Percentiles rank a stretch among this genome's conserved stretches.
Conservation (phyloP, 1,140 invertebrate species). For the Drosophila nannoptera region DNA sequence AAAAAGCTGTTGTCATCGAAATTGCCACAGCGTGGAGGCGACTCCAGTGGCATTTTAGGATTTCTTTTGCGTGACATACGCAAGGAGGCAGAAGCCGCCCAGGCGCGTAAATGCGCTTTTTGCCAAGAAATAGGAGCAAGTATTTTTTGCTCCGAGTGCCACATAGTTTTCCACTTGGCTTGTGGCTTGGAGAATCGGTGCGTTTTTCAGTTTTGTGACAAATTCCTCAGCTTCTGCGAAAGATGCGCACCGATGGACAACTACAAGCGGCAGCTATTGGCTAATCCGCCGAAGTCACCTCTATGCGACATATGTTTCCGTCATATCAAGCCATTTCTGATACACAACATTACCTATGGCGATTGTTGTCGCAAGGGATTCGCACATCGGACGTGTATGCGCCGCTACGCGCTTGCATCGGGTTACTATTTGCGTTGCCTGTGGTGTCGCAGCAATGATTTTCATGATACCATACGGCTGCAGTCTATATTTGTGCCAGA, state of each 20-base stretch:
- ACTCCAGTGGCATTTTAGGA: slow-evolving; percentile 60
- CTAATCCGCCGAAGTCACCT: slow-evolving; percentile 6
- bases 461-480: slow-evolving; percentile 45
- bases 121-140: slow-evolving; percentile 43
- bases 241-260: slow-evolving; percentile 46
- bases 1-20: slow-evolving; percentile 60
- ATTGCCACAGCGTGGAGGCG: slow-evolving; percentile 55
- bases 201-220: slow-evolving; percentile 35
- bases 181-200: slow-evolving; percentile 41
- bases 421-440: slow-evolving; percentile 71
- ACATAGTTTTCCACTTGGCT: slow-evolving; percentile 43
- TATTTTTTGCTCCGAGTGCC: slow-evolving; percentile 50
- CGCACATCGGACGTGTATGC: slow-evolving; percentile 56
- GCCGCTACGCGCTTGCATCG: slow-evolving; percentile 51
- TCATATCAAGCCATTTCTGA: slow-evolving; percentile 9
- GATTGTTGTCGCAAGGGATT: slow-evolving; percentile 67
- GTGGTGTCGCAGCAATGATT: slow-evolving; percentile 57
- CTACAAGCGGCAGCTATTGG: slow-evolving; percentile 24
- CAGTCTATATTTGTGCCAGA: slow-evolving; percentile 68
- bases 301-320: slow-evolving; percentile 55
- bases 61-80: slow-evolving; percentile 66
- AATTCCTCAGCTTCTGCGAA: slow-evolving; percentile 48
- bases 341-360: slow-evolving; percentile 27
- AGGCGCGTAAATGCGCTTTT: slow-evolving; percentile 38
- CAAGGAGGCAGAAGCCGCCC: slow-evolving; percentile 31